Evolutionary conservation across 1,140 invertebrate species (phyloP), one percentile per base, ranked within the genome.

Genomic region (Lepidostoma basale): DNA sequence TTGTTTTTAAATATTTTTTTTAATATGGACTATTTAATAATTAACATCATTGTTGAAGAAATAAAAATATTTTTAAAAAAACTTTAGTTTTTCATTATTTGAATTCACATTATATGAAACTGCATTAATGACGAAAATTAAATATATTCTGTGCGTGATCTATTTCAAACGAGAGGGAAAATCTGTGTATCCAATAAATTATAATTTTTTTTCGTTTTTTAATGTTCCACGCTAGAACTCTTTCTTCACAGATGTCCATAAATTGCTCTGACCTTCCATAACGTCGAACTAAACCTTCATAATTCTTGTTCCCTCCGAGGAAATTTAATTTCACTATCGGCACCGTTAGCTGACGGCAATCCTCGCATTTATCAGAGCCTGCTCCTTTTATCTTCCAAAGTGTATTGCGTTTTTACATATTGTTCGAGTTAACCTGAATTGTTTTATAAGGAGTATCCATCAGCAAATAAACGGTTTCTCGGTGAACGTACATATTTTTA

Each of bases 241-340:
- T 12, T 36, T 36, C 33, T 2, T 36, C 10, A 6, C 14, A 2
- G 10, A 9, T 1, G 10, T 2, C 10, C 10, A 36, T 9, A 36
- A 12, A 36, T 36, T 36, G 10, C 5, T 12, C 33, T 36, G 33
- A 36, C 33, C 33, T n/a, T 36, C 14, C n/a, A n/a, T 36, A 25
- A 25, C 45, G n/a, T 49, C 12, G 9, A 49, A 49, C 8, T 23
- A 9, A 22, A 49, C 45, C 45, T 49, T 49, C 45, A 49, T 49
- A 49, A 49, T 49, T 49, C 45, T 49, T 49, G 12, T 22, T 49
- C 25, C 45, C 3, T 49, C 25, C 22, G 18, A 23, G 22, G 22
- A 49, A 49, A 49, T 49, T 49, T 49, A 49, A 49, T 49, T 49
- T 49, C 45, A 49, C 45, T 49, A 49, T 49, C 45, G 22, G 22